Evolutionary conservation across 1,140 invertebrate species (phyloP).

Genomic region (Elymnias hypermnestra): DNA sequence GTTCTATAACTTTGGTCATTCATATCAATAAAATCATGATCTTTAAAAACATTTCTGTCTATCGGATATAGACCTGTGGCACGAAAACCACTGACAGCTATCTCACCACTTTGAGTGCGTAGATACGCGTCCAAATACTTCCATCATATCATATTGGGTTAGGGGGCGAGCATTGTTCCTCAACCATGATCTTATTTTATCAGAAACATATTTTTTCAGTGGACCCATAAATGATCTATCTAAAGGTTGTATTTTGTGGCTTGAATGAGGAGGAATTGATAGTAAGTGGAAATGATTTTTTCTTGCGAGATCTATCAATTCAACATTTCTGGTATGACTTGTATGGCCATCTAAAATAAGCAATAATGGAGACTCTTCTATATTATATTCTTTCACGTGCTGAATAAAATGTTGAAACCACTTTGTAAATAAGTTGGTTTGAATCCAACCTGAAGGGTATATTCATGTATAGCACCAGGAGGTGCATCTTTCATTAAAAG

Average conservation of each 20-base stretch:
- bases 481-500: no score
- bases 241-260: slow-evolving; percentile 20
- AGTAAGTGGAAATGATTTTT: not conserved
- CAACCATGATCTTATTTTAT: not conserved
- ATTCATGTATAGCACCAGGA: slow-evolving; percentile 38
- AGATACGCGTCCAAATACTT: slow-evolving; percentile 16
- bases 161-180: not conserved
- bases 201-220: slow-evolving; percentile 17
- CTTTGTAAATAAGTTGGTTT: slow-evolving; percentile 12
- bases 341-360: slow-evolving; percentile 13
- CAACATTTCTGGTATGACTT: slow-evolving; percentile 19
- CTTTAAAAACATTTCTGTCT: slow-evolving; percentile 5
- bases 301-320: slow-evolving; percentile 5
- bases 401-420: slow-evolving; percentile 18
- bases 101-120: slow-evolving; percentile 17
- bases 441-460: slow-evolving; percentile 35
- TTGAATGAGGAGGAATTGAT: slow-evolving; percentile 4
- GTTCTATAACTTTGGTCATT: not conserved
- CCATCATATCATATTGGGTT: slow-evolving; percentile 10
- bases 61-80: slow-evolving; percentile 21
- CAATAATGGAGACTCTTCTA: slow-evolving; percentile 12
- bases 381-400: no score
- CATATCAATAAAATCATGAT: slow-evolving; percentile 4
- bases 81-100: no score
- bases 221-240: slow-evolving; percentile 18